These are phyloP conservation scores for Lasioglossum vierecki DNA, from an alignment of 2,888 invertebrate genomes.

Conservation along the genomic window DNA sequence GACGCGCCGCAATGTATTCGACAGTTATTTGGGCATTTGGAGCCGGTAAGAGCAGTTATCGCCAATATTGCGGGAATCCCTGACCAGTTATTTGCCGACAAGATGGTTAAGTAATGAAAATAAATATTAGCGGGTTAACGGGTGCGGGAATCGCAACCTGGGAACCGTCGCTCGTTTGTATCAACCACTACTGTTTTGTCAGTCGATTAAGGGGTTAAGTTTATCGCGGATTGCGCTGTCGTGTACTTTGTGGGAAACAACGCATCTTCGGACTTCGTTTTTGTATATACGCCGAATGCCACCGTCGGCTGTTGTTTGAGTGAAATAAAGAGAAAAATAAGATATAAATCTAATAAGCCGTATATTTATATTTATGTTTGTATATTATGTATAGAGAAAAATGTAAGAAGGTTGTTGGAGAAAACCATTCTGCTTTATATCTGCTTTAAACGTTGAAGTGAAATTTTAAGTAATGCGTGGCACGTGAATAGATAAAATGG, in stretches of 20 bases:
- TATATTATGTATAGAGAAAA: too few species aligned
- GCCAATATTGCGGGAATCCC: slow-evolving; percentile 46
- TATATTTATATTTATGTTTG: too few species aligned
- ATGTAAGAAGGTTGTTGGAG: too few species aligned
- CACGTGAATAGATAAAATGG: neutral
- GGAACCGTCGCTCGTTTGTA: neutral
- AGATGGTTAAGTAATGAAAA: slow-evolving; percentile 54
- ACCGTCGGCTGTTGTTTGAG: too few species aligned
- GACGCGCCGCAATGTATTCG: slow-evolving; percentile 48
- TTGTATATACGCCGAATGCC: too few species aligned
- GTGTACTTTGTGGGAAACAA: neutral
- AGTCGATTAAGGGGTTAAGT: neutral
- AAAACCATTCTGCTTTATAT: too few species aligned
- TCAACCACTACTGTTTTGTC: neutral
- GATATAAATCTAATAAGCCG: too few species aligned
- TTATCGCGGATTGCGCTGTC: neutral
- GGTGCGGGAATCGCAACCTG: neutral
- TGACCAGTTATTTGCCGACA: slow-evolving; percentile 45
- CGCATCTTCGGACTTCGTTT: neutral
- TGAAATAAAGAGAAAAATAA: too few species aligned
- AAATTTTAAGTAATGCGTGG: neutral
- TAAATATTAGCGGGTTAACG: slow-evolving; percentile 35
- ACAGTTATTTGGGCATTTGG: slow-evolving; percentile 53
- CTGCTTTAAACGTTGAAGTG: neutral
- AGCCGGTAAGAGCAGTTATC: slow-evolving; percentile 51